Conservation (phyloP, 1,140 invertebrate genomes). For the Danaus melanippus region DNA sequence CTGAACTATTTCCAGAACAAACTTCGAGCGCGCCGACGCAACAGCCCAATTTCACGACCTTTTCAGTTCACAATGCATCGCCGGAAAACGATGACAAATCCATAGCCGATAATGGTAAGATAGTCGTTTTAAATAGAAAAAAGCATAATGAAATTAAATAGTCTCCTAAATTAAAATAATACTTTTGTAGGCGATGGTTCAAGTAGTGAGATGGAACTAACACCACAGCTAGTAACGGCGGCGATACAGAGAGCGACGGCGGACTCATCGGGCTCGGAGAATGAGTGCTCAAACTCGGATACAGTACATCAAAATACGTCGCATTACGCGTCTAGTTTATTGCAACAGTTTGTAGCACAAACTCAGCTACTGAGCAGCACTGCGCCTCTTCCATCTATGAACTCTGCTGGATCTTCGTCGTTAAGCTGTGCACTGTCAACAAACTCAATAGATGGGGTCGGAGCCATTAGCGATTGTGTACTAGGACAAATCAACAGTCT, state of each 20-base stretch:
- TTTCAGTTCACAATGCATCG: slow-evolving; percentile 44
- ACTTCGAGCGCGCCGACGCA: slow-evolving; percentile 63
- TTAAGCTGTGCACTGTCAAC: slow-evolving; percentile 40
- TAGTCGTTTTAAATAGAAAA: slow-evolving; percentile 2
- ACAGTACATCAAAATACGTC: slow-evolving; percentile 59
- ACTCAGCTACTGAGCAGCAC: slow-evolving; percentile 75
- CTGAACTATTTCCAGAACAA: slow-evolving; percentile 68
- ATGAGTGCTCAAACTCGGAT: slow-evolving; percentile 70
- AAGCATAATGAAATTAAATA: slow-evolving; percentile 1
- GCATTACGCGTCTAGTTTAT: slow-evolving; percentile 74
- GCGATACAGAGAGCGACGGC: slow-evolving; percentile 78
- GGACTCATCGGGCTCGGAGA: slow-evolving; percentile 76
- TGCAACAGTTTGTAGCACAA: slow-evolving; percentile 77
- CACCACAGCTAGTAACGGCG: slow-evolving; percentile 78
- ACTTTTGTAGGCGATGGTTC: slow-evolving; percentile 70
- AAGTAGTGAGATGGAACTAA: slow-evolving; percentile 79
- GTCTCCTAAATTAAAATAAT: slow-evolving; percentile 1
- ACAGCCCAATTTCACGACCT: slow-evolving; percentile 57
- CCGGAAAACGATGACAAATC: slow-evolving; percentile 60
- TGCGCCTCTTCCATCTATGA: slow-evolving; percentile 42
- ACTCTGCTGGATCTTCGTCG: slow-evolving; percentile 28
- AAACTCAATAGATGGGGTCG: slow-evolving; percentile 45
- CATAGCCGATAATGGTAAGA: slow-evolving; percentile 60
- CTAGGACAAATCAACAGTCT: slow-evolving; percentile 61
- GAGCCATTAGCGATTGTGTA: slow-evolving; percentile 57